These are phyloP conservation scores for Sebastes nivosus DNA, from an alignment of 2,797 vertebrate genomes.

Conservation along the genomic window DNA sequence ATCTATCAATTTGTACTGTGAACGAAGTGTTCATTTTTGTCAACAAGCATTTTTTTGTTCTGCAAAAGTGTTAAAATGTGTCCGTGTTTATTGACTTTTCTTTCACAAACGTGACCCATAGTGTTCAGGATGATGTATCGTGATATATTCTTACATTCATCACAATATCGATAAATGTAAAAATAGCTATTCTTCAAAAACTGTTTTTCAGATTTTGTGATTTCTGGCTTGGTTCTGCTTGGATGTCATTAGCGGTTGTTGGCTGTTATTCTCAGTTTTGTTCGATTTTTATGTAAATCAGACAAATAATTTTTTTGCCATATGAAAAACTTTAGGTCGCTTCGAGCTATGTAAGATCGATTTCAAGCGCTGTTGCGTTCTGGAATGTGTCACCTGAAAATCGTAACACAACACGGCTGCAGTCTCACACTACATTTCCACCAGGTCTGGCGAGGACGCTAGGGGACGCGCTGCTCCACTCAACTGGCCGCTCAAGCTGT, in stretches of 20 bases:
- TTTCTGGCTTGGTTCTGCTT: neutral
- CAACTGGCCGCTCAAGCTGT: too few species aligned
- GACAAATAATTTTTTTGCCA: neutral
- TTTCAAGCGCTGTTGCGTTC: too few species aligned
- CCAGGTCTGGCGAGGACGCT: too few species aligned
- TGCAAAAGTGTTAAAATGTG: neutral
- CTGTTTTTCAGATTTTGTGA: neutral
- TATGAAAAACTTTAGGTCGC: too few species aligned
- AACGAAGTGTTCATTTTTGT: neutral
- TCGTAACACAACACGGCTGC: too few species aligned
- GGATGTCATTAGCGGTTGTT: neutral
- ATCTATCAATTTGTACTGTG: neutral
- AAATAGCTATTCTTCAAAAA: neutral
- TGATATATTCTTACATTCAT: neutral
- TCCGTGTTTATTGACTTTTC: neutral
- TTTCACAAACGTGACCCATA: neutral
- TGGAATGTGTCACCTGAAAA: too few species aligned
- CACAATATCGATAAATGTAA: neutral
- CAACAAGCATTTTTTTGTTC: neutral
- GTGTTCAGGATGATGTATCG: neutral
- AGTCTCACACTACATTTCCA: too few species aligned
- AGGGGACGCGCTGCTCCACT: too few species aligned
- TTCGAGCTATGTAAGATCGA: too few species aligned
- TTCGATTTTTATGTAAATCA: neutral
- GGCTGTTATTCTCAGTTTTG: neutral